These are phyloP conservation scores for Tangara arthus DNA, from an alignment of 2,797 vertebrate genomes.

Conservation along the genomic window DNA sequence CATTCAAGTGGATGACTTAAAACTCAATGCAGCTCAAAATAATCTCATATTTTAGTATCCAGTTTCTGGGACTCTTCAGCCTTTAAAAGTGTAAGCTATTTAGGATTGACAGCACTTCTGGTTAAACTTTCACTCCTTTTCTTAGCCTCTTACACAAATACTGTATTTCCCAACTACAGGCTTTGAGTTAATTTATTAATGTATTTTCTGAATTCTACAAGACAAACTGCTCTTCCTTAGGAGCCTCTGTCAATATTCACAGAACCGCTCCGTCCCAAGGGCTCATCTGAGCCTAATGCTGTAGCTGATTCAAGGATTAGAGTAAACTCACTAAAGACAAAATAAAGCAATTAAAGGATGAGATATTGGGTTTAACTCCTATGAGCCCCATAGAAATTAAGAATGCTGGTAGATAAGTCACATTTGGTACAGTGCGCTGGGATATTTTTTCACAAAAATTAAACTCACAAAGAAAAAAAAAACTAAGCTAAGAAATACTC, in stretches of 20 bases:
- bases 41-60: neutral
- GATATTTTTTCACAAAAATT: neutral
- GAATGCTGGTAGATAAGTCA: neutral
- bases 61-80: neutral
- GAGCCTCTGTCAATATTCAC: neutral
- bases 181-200: neutral
- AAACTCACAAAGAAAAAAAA: neutral
- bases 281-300: neutral
- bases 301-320: neutral
- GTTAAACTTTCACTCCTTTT: neutral
- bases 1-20: neutral
- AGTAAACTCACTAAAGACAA: neutral
- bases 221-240: neutral
- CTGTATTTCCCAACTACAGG: neutral
- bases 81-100: neutral
- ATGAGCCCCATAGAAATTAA: neutral
- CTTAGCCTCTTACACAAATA: neutral
- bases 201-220: neutral
- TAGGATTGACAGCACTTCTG: neutral
- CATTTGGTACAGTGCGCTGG: neutral
- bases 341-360: neutral
- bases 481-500: neutral
- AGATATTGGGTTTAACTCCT: neutral
- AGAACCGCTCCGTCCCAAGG: neutral
- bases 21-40: neutral